Evolutionary conservation across 2,797 vertebrate species (phyloP).

Genomic region (Cyprinella venusta): DNA sequence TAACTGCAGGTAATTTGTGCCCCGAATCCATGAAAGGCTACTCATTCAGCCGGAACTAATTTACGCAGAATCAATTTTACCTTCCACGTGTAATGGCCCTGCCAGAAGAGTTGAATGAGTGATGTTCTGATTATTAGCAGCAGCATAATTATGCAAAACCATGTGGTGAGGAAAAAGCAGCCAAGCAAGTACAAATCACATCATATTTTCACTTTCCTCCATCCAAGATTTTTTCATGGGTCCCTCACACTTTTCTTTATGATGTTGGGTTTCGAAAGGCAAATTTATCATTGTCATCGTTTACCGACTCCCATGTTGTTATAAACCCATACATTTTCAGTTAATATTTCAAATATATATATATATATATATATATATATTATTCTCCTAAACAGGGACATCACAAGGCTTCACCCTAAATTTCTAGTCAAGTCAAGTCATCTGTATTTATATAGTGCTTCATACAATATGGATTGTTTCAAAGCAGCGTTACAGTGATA

Average conservation of each 20-base stretch:
- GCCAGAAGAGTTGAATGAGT: constrained; percentile 52
- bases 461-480: no score
- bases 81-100: constrained; percentile 52
- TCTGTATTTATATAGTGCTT: no score
- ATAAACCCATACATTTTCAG: no score
- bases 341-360: no score
- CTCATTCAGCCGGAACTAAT: constrained; percentile 58
- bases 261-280: background rate
- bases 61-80: constrained; percentile 57
- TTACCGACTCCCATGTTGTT: no score
- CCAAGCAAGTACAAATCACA: constrained; percentile 51
- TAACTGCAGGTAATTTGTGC: constrained; percentile 52
- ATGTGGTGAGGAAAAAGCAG: constrained; percentile 44
- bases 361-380: no score
- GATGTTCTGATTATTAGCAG: constrained; percentile 59
- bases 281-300: background rate
- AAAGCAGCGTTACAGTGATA: no score
- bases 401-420: no score
- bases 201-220: constrained; percentile 41
- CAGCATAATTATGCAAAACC: constrained; percentile 56
- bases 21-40: constrained; percentile 52
- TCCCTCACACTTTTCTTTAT: background rate
- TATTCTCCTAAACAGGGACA: no score
- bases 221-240: constrained; percentile 28
- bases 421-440: no score